Conservation (phyloP, 2,888 invertebrate genomes). For the Coleophora deauratella region DNA sequence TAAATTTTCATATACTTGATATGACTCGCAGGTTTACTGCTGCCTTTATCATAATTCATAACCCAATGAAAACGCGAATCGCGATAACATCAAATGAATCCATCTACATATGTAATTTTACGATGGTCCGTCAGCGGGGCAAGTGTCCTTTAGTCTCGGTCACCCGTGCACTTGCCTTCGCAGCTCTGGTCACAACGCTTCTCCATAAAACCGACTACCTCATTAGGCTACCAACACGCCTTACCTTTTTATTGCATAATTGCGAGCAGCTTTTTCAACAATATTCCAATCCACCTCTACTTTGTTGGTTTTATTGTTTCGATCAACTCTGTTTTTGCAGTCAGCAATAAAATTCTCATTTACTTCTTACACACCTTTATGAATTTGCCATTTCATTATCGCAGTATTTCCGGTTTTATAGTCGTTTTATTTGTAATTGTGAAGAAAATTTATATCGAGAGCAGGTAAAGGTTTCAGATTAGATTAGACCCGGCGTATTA, state of each 20-base stretch:
- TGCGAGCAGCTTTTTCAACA: conserved; percentile 31
- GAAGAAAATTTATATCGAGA: conserved; percentile 43
- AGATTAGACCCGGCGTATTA: conserved; percentile 49
- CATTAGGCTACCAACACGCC: conserved; percentile 45
- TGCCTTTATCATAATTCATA: conserved; percentile 33
- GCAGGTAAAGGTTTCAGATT: conserved; percentile 61
- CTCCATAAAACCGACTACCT: conserved; percentile 59
- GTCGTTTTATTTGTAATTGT: conserved; percentile 29
- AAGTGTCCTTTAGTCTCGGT: conserved; percentile 55
- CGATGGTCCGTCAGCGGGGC: conserved; percentile 40
- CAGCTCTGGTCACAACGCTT: conserved; percentile 27
- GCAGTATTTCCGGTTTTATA: conserved; percentile 32
- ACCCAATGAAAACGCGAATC: conserved; percentile 27
- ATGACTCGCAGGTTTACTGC: conserved; percentile 30
- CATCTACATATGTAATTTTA: conserved; percentile 57
- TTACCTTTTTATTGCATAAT: conserved; percentile 56
- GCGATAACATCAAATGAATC: conserved; percentile 32
- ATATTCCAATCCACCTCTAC: conserved; percentile 31
- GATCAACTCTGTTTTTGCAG: conserved; percentile 35
- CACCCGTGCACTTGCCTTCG: conserved; percentile 36
- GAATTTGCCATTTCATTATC: conserved; percentile 36
- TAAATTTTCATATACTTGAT: conserved; percentile 9
- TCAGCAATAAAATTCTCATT: conserved; percentile 40
- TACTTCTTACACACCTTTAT: conserved; percentile 34
- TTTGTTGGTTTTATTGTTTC: conserved; percentile 35